Percentiles rank a stretch among this genome's conserved stretches.
Evolutionary conservation across 2,888 invertebrate genomes (phyloP).

Genomic region (Psylliodes chrysocephalus): DNA sequence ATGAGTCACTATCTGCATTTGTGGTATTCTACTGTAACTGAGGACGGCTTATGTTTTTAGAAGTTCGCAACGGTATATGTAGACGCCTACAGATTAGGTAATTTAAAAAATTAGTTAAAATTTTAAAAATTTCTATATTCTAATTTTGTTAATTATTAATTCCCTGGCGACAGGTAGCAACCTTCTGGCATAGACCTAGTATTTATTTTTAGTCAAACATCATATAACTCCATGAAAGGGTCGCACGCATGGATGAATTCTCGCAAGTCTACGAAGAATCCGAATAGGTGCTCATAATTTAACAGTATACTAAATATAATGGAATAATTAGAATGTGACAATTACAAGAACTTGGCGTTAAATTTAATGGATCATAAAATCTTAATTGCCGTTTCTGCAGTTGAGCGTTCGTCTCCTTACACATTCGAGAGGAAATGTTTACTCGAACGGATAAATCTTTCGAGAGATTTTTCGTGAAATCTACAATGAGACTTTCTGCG

Average conservation of each 20-base stretch:
- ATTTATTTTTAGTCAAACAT: neutral
- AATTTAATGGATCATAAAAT: slow-evolving; percentile 16
- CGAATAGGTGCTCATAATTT: slow-evolving; percentile 7
- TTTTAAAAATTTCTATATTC: too few species aligned
- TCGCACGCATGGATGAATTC: neutral
- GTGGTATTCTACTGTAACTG: too few species aligned
- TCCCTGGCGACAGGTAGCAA: too few species aligned
- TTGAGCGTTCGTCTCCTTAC: slow-evolving; percentile 6
- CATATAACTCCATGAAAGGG: neutral
- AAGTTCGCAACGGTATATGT: too few species aligned
- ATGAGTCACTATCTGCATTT: too few species aligned
- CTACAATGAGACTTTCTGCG: too few species aligned
- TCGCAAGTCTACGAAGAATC: neutral
- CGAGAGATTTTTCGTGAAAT: neutral
- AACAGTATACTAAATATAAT: slow-evolving; percentile 13
- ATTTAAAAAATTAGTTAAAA: too few species aligned
- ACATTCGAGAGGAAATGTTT: neutral
- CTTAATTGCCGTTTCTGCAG: slow-evolving; percentile 14
- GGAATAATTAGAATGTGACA: slow-evolving; percentile 13
- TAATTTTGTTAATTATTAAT: too few species aligned
- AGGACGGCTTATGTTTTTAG: too few species aligned
- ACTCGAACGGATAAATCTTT: neutral
- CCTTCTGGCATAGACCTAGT: too few species aligned
- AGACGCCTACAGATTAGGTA: too few species aligned
- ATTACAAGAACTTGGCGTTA: slow-evolving; percentile 11